These are phyloP conservation scores for Anguilla megastoma DNA, from an alignment of 2,797 vertebrate species.

Conservation along the genomic window DNA sequence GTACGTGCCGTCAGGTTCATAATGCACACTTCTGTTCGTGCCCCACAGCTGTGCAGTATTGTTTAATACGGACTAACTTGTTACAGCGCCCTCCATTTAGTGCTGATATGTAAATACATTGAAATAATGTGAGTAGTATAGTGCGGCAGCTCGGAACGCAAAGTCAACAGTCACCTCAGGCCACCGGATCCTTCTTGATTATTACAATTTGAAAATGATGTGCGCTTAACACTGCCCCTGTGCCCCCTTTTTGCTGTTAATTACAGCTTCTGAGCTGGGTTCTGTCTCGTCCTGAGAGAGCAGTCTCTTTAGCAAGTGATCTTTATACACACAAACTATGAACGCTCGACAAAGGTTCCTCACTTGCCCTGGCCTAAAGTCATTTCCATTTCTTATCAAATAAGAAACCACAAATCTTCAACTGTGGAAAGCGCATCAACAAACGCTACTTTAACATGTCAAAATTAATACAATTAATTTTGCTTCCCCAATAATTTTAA, in stretches of 20 bases:
- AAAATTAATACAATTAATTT: neutral
- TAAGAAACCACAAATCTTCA: neutral
- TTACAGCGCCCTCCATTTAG: slow-evolving; percentile 79
- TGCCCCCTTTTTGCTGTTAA: slow-evolving; percentile 72
- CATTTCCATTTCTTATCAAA: slow-evolving; percentile 25
- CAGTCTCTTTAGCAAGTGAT: slow-evolving; percentile 72
- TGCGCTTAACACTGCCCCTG: slow-evolving; percentile 76
- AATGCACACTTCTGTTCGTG: slow-evolving; percentile 85
- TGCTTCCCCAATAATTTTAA: no score
- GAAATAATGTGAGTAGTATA: slow-evolving; percentile 59
- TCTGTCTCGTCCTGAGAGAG: slow-evolving; percentile 66
- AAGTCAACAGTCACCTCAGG: slow-evolving; percentile 83
- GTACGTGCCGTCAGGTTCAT: slow-evolving; percentile 69
- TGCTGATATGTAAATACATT: slow-evolving; percentile 65
- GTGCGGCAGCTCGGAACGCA: slow-evolving; percentile 68
- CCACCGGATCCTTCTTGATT: slow-evolving; percentile 60
- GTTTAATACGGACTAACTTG: no score
- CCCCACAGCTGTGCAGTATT: slow-evolving; percentile 81
- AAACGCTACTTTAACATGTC: neutral
- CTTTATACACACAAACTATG: slow-evolving; percentile 72
- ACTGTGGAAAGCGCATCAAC: neutral
- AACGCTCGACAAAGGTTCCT: slow-evolving; percentile 66
- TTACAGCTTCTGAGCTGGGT: slow-evolving; percentile 78
- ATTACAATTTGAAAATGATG: slow-evolving; percentile 80
- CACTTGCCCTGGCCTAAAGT: slow-evolving; percentile 27